A percentile compares a stretch with the other conserved stretches of the same genome.
Conservation (phyloP, 2,113 vertebrate genomes). For the Pycnonotus jocosus region DNA sequence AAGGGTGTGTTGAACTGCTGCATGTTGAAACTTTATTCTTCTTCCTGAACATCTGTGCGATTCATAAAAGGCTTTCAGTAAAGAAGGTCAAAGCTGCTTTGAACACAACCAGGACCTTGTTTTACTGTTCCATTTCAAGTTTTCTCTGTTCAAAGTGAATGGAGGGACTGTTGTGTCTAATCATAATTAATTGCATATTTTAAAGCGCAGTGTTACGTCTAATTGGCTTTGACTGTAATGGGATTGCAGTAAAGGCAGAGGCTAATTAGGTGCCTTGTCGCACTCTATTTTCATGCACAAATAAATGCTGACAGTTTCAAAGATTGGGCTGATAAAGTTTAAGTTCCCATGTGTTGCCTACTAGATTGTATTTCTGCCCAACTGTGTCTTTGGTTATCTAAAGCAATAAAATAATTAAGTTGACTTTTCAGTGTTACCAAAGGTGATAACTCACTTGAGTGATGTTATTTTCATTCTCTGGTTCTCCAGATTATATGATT, state of each 20-base stretch:
- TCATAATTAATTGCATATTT: constrained; percentile 20
- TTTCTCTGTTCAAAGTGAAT: background rate
- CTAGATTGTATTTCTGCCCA: background rate
- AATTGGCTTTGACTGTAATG: constrained; percentile 27
- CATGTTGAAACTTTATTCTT: background rate
- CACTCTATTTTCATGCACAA: background rate
- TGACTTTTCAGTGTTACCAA: background rate
- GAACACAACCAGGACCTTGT: background rate
- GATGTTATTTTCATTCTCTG: background rate
- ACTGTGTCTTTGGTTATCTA: background rate
- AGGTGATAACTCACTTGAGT: background rate
- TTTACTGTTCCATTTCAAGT: background rate
- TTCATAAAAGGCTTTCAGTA: background rate
- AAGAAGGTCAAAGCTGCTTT: background rate
- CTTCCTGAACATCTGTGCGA: background rate
- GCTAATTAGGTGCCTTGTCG: background rate
- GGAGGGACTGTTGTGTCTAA: background rate
- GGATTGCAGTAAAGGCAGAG: background rate
- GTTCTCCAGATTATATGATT: background rate
- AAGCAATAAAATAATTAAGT: background rate
- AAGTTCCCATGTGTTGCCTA: background rate
- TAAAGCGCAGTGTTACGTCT: background rate
- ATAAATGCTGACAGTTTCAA: constrained; percentile 15
- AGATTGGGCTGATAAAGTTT: background rate
- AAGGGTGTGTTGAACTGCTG: background rate